A percentile compares a stretch with the other conserved stretches of the same genome.
Evolutionary conservation across 1,140 invertebrate genomes (phyloP).

Genomic region (Bacillus rossius): DNA sequence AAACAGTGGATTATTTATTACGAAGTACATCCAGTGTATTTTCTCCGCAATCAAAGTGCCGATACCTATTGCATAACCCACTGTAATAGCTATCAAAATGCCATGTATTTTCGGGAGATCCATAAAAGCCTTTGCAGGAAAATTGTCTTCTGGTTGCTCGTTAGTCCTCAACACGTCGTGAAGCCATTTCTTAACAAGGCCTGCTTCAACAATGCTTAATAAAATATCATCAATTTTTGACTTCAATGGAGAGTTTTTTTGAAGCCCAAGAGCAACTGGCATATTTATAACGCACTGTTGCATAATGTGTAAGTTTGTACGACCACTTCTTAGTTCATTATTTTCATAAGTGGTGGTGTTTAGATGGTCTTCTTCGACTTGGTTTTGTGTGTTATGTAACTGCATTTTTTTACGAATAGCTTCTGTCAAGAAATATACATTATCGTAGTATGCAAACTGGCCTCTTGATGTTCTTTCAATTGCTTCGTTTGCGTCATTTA

Average conservation of each 20-base stretch:
- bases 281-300: constrained; percentile 69
- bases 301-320: constrained; percentile 64
- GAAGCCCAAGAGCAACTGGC: constrained; percentile 70
- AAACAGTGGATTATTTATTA: constrained; percentile 59
- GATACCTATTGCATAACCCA: constrained; percentile 59
- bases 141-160: constrained; percentile 42
- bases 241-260: constrained; percentile 75
- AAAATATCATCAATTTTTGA: constrained; percentile 51
- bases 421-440: constrained; percentile 54
- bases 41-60: constrained; percentile 53
- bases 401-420: too few species aligned
- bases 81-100: constrained; percentile 58
- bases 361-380: too few species aligned
- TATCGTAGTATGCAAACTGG: constrained; percentile 72
- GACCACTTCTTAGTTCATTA: not conserved
- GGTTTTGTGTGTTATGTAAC: too few species aligned
- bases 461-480: constrained; percentile 56
- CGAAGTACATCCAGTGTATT: constrained; percentile 57
- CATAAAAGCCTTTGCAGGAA: constrained; percentile 60
- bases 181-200: constrained; percentile 72
- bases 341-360: too few species aligned
- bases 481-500: constrained; percentile 38
- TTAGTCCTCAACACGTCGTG: constrained; percentile 59
- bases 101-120: constrained; percentile 70
- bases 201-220: constrained; percentile 46